Evolutionary conservation across 2,888 invertebrate genomes (phyloP).

Genomic region (Agrypnus murinus): DNA sequence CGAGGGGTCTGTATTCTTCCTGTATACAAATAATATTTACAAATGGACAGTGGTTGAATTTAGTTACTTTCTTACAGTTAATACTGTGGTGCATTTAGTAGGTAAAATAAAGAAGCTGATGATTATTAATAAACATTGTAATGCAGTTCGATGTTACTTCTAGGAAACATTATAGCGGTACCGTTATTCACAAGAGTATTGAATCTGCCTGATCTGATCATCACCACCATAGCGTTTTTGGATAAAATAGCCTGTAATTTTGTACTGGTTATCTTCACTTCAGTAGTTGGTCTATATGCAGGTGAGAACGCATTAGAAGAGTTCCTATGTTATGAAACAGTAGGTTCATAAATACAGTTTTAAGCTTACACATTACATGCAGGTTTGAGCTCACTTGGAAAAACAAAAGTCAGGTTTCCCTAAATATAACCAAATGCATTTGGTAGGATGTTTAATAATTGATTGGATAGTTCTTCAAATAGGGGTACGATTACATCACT

Average conservation of each 20-base stretch:
- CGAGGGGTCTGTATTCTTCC: conserved; percentile 76
- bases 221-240: conserved; percentile 67
- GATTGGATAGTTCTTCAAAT: no score
- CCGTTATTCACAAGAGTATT: conserved; percentile 65
- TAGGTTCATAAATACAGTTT: no score
- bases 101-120: conserved; percentile 67
- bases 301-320: conserved; percentile 62
- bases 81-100: conserved; percentile 74
- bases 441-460: no score
- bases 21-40: conserved; percentile 75
- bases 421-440: no score
- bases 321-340: no score
- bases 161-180: conserved; percentile 55
- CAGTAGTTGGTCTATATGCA: conserved; percentile 65
- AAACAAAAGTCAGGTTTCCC: no score
- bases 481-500: no score
- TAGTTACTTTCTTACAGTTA: conserved; percentile 75
- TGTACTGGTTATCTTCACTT: conserved; percentile 66
- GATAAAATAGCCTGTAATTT: conserved; percentile 69
- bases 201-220: conserved; percentile 66
- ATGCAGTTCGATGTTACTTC: no score
- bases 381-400: no score
- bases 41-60: conserved; percentile 77
- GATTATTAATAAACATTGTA: conserved; percentile 41
- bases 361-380: no score